Evolutionary conservation across 2,797 vertebrate species (phyloP).

Genomic region (Erethizon dorsatum): DNA sequence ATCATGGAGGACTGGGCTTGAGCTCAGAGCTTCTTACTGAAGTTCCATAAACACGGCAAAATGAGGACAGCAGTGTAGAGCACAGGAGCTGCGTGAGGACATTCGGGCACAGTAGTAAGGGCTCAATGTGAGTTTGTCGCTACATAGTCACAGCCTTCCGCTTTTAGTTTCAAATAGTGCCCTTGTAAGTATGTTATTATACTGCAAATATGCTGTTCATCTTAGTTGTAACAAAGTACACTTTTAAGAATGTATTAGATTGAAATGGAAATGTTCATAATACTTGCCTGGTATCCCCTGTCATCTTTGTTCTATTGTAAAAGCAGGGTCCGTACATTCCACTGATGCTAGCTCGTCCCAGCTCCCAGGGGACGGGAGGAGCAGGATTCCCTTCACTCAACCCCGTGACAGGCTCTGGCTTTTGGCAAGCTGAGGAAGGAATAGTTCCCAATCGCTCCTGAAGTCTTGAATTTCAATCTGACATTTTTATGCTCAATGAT

Average conservation of each 20-base stretch:
- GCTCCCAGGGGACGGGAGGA: not conserved
- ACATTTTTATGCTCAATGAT: slow-evolving; percentile 7
- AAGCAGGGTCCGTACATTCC: not conserved
- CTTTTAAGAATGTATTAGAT: not conserved
- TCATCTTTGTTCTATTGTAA: not conserved
- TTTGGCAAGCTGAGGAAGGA: slow-evolving; percentile 58
- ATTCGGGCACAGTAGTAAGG: not conserved
- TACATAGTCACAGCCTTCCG: not conserved
- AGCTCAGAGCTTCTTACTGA: not conserved
- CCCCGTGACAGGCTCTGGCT: not conserved
- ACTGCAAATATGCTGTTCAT: not conserved
- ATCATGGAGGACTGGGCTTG: not conserved
- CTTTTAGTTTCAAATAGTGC: not conserved
- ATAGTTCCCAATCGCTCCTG: slow-evolving; percentile 49
- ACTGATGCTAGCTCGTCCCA: not conserved
- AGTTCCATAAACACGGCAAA: not conserved
- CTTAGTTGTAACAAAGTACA: not conserved
- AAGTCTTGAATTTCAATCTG: slow-evolving; percentile 63
- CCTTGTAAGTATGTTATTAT: not conserved
- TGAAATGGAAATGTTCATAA: slow-evolving; percentile 7
- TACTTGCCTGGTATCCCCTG: not conserved
- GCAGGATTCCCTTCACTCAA: not conserved
- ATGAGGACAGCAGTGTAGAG: not conserved
- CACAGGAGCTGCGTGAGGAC: not conserved
- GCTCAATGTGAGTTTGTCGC: not conserved